phyloP scores from a whole-genome alignment of 2,797 vertebrate species.

The Podarcis lilfordi region DNA sequence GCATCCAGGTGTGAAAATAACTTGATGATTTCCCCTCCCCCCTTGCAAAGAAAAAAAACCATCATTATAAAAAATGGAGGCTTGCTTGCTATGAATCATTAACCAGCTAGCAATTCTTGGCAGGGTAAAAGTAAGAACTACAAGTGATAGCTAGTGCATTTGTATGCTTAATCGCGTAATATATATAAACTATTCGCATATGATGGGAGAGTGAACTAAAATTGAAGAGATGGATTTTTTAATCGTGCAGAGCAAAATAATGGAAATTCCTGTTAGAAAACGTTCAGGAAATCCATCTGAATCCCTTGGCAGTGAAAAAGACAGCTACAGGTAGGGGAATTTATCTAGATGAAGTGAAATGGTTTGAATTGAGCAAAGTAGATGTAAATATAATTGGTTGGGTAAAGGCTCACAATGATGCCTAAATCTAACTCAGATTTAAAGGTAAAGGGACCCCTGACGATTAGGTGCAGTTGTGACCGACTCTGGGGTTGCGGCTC shows the following conservation, averaged over 20 bases:
- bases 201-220: background rate
- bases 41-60: background rate
- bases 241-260: background rate
- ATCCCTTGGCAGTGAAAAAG: background rate
- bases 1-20: background rate
- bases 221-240: background rate
- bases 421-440: too few species aligned
- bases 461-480: too few species aligned
- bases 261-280: background rate
- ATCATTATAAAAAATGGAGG: background rate
- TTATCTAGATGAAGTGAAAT: too few species aligned
- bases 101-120: background rate
- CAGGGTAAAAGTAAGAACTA: fast-evolving
- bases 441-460: too few species aligned
- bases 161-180: conserved; percentile 16
- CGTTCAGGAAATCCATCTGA: background rate
- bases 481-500: too few species aligned
- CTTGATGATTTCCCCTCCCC: background rate
- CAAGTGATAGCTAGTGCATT: fast-evolving
- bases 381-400: background rate
- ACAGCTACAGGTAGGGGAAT: too few species aligned
- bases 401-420: background rate
- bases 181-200: background rate
- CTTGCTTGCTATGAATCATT: background rate
- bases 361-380: background rate